Evolutionary conservation across 1,140 invertebrate genomes (phyloP), one percentile per base, ranked within the genome.

Genomic region (Colletes latitarsis): DNA sequence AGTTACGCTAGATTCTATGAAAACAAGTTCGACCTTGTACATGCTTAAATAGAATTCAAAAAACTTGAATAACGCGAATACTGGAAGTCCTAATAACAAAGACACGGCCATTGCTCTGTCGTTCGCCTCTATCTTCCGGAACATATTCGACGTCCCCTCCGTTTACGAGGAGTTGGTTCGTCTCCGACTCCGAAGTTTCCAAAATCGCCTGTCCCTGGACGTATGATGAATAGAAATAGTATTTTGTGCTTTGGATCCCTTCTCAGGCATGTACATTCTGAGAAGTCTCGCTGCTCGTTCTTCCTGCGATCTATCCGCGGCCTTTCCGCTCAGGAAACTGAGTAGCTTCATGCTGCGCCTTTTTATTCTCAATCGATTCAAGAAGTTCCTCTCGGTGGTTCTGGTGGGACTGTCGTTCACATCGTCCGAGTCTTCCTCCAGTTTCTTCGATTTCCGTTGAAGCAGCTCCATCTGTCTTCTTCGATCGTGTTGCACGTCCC

Each of bases 161-260:
- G 52, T 73, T 82, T 81, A 93, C 39, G 89, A 79, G 8, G 92
- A 92, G 82, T 87, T 93, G 0, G 92, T 92, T 60, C 90, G 90
- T 58, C 92, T 87, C 30, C 92, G 91, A 78, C 89, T 93, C 15
- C 92, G 89, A 30, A 93, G 84, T 71, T 91, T 92, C 93, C 93
- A 93, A 74, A 93, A 93, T 67, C 92, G 90, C 46, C 92, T 85
- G 57, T 93, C 91, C 63, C 91, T 90, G 68, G 93, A 92, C 60
- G 91, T 92, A 58, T 92, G 91, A 72, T 93, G 92, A 60, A 93
- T 91, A 57, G 91, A 91, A 52, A 93, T 93, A 9, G 92, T 93
- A 41, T 93, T 93, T 67, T 90, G 90, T 17, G 77, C 70, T 63
- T 85, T 90, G 3, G 72, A 46, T 41, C 71, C 60, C 41, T 91